phyloP scores from a whole-genome alignment of 2,797 vertebrate species.

The Platyrinchus mystaceus region DNA sequence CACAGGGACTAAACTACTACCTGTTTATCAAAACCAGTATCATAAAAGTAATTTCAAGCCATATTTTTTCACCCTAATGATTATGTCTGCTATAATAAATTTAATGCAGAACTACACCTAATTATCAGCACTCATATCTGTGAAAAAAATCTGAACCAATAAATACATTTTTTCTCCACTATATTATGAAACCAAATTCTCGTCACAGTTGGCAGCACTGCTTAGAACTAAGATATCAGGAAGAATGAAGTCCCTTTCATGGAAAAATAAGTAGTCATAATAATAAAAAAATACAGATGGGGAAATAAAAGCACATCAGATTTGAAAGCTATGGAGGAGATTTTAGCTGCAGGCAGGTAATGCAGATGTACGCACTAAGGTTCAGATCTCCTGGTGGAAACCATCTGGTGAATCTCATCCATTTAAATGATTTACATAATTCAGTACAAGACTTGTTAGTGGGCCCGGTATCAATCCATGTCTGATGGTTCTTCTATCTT shows the following conservation, averaged over 20 bases:
- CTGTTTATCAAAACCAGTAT: neutral
- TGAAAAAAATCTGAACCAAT: neutral
- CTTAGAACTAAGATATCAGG: neutral
- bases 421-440: slow-evolving; percentile 34
- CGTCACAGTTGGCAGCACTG: neutral
- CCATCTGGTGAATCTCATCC: neutral
- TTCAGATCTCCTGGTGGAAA: neutral
- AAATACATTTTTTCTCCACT: neutral
- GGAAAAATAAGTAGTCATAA: neutral
- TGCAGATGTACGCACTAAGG: neutral
- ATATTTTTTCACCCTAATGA: neutral
- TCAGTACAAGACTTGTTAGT: neutral
- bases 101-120: neutral
- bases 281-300: neutral
- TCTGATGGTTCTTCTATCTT: neutral
- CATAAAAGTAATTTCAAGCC: neutral
- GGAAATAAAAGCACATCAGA: neutral
- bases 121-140: neutral
- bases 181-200: neutral
- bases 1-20: neutral
- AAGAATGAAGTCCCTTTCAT: neutral
- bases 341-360: slow-evolving; percentile 28
- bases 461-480: neutral
- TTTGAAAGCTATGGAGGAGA: neutral
- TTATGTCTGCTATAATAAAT: neutral